Base-by-base conservation (phyloP, 2,797 vertebrate genomes). In the Melanotaenia pygmaea region DNA sequence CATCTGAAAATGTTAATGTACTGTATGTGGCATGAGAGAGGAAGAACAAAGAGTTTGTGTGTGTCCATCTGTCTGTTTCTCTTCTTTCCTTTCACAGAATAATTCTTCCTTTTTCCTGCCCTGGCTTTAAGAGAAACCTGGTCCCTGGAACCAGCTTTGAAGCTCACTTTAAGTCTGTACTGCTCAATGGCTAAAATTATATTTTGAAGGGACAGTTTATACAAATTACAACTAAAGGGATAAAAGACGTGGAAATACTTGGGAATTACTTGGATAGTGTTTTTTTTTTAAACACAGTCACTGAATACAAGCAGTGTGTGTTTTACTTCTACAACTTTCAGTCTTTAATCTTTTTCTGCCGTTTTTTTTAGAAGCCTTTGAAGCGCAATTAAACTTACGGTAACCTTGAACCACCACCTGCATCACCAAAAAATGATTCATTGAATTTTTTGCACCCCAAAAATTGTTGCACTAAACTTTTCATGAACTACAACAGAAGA, bases 161-260 rank as follows among this genome's bases (percentile, higher is more conserved):
- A 77, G 58, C 85, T 91, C 66, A 70, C 59, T 76, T 86, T 68
- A 86, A 53, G 85, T 60, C 77, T 32, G 71, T 87, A 3, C 74
- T 66, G 58, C 76, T 91, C 86, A 89, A 96, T 95, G 94, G 93
- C 71, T 78, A 73, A 93, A 86, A 94, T 95, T 96, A 95, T 96
- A 85, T 85, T 86, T 86, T 90, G 81, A 88, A 85, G 83, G 69
- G 86, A 91, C 85, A 81, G 74, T 91, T 90, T 93, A 89, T 32
- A 66, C 89, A 92, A 92, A 93, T 85, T 93, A 91, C 86, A 83
- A 84, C 67, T 80, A 4, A 61, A 76, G 58, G 56, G 79, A 86
- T 89, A 0, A n/a, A 91, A 89, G 86, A 89, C 72, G 43, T 30
- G 86, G 90, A 94, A 89, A 90, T 83, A 90, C 90, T 89, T 92